Evolutionary conservation across 2,888 invertebrate genomes (phyloP), one percentile per base, ranked within the genome.

Genomic region (Agonopterix heracliana): DNA sequence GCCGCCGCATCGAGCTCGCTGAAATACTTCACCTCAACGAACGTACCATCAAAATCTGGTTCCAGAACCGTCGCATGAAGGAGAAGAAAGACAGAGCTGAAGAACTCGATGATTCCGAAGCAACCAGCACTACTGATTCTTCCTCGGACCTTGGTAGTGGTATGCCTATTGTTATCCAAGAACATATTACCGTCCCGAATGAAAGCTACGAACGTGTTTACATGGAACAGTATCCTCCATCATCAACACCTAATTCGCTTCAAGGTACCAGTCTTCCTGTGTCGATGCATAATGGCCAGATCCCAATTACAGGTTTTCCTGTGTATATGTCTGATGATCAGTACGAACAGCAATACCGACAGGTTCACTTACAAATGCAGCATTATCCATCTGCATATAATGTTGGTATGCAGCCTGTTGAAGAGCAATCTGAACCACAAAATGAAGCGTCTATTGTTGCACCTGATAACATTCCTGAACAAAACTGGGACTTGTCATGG

Each of bases 61-160:
- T 95, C 70, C 95, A 95, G 66, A 95, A 95, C 68, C 86, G 94
- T 0, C 81, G 95, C 1, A 95, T 95, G 95, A 93, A 93, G 56
- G 88, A 83, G 63, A 93, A 93, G 68, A 93, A 93, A 64, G 92
- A 92, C 53, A 80, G 80, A 40, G 63, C 70, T 2, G 82, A 81
- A 48, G 60, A 59, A 50, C 48, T 66, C 1, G 78, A 78, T 48
- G 74, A 75, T 26, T 61, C 60, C 0, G 77, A 79, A 53, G 78
- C 76, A 36, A 63, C 70, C 0, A 73, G 64, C 26, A 76, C 71
- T 8, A 71, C 71, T 0, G 73, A 68, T 46, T 67, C 71, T 2
- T 68, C 70, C 0, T 60, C 70, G 0, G 76, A 75, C 34, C 50
- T 64, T 14, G 59, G 51, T 3, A 48, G 44, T 36, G 55, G 53